These are phyloP conservation scores for Marisa cornuarietis DNA, from an alignment of 1,140 invertebrate genomes.

Conservation along the genomic window DNA sequence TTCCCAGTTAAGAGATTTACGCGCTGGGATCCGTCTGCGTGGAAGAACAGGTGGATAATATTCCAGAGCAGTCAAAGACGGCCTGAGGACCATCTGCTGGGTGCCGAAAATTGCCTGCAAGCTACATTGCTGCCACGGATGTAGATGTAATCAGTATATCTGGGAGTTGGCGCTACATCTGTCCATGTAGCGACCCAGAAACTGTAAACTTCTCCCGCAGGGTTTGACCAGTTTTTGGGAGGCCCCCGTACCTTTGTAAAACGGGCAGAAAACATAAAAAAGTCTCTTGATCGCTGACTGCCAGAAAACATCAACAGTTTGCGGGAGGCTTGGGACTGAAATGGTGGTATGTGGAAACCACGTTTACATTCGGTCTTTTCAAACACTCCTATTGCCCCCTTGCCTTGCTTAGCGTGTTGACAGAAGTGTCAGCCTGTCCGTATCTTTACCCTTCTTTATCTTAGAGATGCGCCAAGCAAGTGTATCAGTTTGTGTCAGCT, in stretches of 20 bases:
- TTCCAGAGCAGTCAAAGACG: background rate
- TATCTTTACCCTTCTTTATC: conserved; percentile 11
- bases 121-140: conserved; percentile 3
- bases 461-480: background rate
- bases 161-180: background rate
- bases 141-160: conserved; percentile 12
- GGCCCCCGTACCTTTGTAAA: background rate
- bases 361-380: too few relatives aligned
- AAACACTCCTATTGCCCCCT: too few relatives aligned
- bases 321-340: background rate
- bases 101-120: conserved; percentile 1
- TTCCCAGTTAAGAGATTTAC: conserved; percentile 7
- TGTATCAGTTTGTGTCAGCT: conserved; percentile 1
- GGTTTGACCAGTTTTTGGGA: background rate
- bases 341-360: too few relatives aligned
- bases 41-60: conserved; percentile 10
- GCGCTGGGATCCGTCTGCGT: background rate
- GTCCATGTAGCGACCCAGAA: background rate
- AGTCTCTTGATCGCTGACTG: background rate
- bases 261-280: background rate
- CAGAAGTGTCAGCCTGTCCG: conserved; percentile 16
- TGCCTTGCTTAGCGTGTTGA: conserved; percentile 1
- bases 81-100: conserved; percentile 6
- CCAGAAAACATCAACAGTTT: background rate
- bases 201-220: background rate